phyloP scores from a whole-genome alignment of 1,140 invertebrate genomes.

The Drosophila subobscura region DNA sequence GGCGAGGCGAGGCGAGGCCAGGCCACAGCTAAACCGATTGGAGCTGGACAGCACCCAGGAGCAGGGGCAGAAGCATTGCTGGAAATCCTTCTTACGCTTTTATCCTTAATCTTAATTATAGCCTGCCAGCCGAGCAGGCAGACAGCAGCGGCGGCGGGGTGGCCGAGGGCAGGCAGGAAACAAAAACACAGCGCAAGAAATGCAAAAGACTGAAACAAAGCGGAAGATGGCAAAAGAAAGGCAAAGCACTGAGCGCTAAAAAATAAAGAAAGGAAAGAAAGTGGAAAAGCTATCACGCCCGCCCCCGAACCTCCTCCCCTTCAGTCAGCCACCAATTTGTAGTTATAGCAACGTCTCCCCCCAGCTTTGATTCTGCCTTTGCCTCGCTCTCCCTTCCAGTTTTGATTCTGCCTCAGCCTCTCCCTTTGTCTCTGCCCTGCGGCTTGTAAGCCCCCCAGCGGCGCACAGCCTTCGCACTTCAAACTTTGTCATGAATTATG shows the following conservation, averaged over 20 bases:
- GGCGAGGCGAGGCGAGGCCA: conserved; percentile 14
- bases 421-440: too few species aligned
- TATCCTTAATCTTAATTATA: conserved; percentile 84
- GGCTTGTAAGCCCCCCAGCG: conserved; percentile 39
- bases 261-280: conserved; percentile 20
- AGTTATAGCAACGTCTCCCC: conserved; percentile 55
- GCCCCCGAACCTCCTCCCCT: not conserved
- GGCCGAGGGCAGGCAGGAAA: conserved; percentile 13
- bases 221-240: conserved; percentile 20
- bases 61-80: conserved; percentile 23
- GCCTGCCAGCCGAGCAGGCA: conserved; percentile 58
- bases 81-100: conserved; percentile 83
- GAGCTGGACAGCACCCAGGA: conserved; percentile 19
- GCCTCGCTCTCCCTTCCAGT: too few species aligned
- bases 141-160: conserved; percentile 25
- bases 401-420: too few species aligned
- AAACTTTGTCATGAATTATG: conserved; percentile 82
- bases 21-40: conserved; percentile 73
- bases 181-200: conserved; percentile 26
- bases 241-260: conserved; percentile 15
- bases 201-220: conserved; percentile 18
- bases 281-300: conserved; percentile 44
- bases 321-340: conserved; percentile 63
- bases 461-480: conserved; percentile 72
- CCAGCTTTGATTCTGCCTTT: not conserved